phyloP scores from a whole-genome alignment of 2,888 invertebrate genomes.

The Molorchus minor region DNA sequence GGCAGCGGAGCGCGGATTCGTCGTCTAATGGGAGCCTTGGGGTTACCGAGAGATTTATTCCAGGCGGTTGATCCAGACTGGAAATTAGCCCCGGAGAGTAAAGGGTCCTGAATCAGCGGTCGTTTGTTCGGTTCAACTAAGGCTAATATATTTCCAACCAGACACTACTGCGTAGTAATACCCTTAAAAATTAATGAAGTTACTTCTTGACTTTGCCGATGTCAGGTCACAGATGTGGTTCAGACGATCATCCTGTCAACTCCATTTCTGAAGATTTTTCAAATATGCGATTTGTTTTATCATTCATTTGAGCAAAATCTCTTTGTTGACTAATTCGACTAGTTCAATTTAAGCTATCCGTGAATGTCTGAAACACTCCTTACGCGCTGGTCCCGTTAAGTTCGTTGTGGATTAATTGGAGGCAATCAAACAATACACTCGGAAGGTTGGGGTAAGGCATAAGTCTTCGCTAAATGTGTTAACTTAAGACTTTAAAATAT shows the following conservation, averaged over 20 bases:
- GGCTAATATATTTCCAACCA: background rate
- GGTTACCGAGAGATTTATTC: constrained; percentile 4
- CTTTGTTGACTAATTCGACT: background rate
- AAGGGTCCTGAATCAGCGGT: background rate
- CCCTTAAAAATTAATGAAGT: background rate
- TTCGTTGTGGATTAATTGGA: background rate
- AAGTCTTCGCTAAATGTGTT: background rate
- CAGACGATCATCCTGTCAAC: background rate
- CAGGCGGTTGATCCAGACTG: background rate
- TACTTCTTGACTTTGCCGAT: background rate
- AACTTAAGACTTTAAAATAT: constrained; percentile 12
- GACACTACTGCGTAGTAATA: background rate
- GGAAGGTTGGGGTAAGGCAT: background rate
- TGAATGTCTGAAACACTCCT: background rate
- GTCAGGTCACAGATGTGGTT: too few relatives aligned
- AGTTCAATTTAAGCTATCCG: too few relatives aligned
- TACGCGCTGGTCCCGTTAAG: background rate
- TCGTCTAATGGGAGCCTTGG: constrained; percentile 13
- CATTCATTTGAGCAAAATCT: background rate
- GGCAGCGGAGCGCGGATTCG: background rate
- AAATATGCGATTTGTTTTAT: background rate
- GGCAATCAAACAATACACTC: constrained; percentile 3
- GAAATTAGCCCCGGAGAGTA: background rate
- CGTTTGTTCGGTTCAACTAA: background rate
- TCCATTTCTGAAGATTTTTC: background rate